Conservation (phyloP, 2,113 vertebrate genomes). For the Nestor notabilis region DNA sequence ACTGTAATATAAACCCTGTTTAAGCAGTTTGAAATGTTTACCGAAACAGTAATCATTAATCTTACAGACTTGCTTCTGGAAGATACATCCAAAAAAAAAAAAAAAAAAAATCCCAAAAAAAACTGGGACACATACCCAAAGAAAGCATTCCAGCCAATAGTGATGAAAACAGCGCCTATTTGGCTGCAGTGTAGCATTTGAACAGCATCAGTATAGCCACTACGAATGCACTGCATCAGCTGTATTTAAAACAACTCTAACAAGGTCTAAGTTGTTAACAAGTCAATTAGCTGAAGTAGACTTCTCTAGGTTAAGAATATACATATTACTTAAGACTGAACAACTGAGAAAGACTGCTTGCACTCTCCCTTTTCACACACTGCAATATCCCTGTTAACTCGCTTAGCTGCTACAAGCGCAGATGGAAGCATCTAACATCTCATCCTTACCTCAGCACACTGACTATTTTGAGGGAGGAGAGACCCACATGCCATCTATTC, state of each 20-base stretch:
- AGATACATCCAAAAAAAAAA: not conserved
- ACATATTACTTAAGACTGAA: not conserved
- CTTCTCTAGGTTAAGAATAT: not conserved
- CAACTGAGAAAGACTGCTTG: not conserved
- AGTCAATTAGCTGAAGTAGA: not conserved
- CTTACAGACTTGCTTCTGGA: not conserved
- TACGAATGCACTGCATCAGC: not conserved
- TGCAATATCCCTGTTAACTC: not conserved
- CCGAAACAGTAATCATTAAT: not conserved
- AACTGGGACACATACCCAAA: not conserved
- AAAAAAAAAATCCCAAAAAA: not conserved
- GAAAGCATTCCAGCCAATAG: not conserved
- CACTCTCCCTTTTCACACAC: not conserved
- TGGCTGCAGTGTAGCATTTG: not conserved
- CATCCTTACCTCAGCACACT: not conserved
- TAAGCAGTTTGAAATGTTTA: conserved; percentile 18
- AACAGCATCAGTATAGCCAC: not conserved
- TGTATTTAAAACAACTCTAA: not conserved
- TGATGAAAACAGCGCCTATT: not conserved
- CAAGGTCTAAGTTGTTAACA: not conserved
- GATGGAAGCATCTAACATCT: not conserved
- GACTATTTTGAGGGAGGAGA: not conserved
- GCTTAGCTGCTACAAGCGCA: not conserved
- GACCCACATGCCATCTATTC: not conserved
- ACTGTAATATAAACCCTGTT: conserved; percentile 10